Evolutionary conservation across 2,888 invertebrate genomes (phyloP), one percentile per base, ranked within the genome.

Genomic region (Pedicia rivosa): DNA sequence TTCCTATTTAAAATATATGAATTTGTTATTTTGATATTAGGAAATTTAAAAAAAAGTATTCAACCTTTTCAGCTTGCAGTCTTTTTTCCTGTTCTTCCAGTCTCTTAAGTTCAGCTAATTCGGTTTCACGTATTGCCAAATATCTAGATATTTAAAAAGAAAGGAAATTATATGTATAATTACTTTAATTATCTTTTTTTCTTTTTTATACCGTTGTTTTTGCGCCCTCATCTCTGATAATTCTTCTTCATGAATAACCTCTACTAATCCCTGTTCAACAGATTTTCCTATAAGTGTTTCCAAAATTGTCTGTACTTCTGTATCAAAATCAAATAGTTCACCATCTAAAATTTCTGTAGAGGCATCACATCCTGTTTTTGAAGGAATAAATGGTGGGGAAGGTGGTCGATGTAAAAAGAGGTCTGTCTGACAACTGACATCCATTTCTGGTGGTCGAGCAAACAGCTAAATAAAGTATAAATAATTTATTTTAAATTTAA

Each of bases 241-340:
- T 62, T 94, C 92, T 60, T 92, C 91, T 57, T 94, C 92, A 57
- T 92, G 88, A 47, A 90, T 72, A 25, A 88, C 86, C 60, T 94
- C 92, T 10, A 82, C 70, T 47, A 92, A 64, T 32, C 88, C 78
- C 64, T 90, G 88, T 57, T 92, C 87, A 41, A 88, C 68, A 41
- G 87, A 84, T 60, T 86, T 84, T 36, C 88, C 88, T 30, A 92
- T 82, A 42, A 94, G 65, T 35, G 81, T 78, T 59, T 92, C 90
- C 43, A 92, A 67, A 44, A 92, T 77, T 2, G 91, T 88, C 56
- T 81, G 78, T 37, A 91, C 88, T 62, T 92, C 91, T 52, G 75
- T 64, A 59, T 92, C 90, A 64, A 88, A 94, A 65, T 92, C 83
- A 64, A 88, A 91, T 39, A 94, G 83, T 56, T 94, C 92, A 38